Base-by-base conservation (phyloP, 2,113 vertebrate species). In the Girardinichthys multiradiatus region DNA sequence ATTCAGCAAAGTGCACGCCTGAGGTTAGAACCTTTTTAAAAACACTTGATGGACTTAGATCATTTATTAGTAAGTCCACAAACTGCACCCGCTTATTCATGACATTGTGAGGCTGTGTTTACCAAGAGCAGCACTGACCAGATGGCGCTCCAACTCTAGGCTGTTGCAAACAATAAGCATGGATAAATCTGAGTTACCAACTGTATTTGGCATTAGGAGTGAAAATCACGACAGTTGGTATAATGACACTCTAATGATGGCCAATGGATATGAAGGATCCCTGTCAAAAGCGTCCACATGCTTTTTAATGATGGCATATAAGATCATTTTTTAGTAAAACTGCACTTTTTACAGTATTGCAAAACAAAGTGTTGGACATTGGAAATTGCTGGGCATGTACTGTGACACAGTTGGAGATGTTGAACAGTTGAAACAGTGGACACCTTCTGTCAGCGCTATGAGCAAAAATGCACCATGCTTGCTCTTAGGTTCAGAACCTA, bases 281-380 rank as follows among this genome's bases (percentile, higher is more conserved):
- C 37, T 61, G 0, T 48, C 69, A 71, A 61, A 71, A 48, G 8
- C 21, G 21, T 57, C 51, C 7, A 30, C 71, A 28, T 65, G 93
- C 94, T 28, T 45, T 26, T 10, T 63, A 4, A n/a, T 63, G 12
- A n/a, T 2, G 3, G 19, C 31, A 35, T 63, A 31, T 5, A 12
- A 35, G 31, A 11, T 1, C 31, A 35, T 35, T 35, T n/a, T 68
- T 33, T n/a, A 33, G 31, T 3, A 24, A 58, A 58, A 58, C n/a
- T 4, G 57, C 11, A 27, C 57, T 58, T 14, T 27, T 14, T 4
- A 58, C 11, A 58, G 57, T 14, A 4, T 11, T 15, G 57, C 57
- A 28, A 27, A 58, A 58, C 39, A 42, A 42, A 42, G 39, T 13
- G 14, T 14, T 42, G 39, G 39, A 42, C 12, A 14, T 42, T 14